Conservation (phyloP, 64 coral and sea anemone genomes). For the Trachythela sp. region DNA sequence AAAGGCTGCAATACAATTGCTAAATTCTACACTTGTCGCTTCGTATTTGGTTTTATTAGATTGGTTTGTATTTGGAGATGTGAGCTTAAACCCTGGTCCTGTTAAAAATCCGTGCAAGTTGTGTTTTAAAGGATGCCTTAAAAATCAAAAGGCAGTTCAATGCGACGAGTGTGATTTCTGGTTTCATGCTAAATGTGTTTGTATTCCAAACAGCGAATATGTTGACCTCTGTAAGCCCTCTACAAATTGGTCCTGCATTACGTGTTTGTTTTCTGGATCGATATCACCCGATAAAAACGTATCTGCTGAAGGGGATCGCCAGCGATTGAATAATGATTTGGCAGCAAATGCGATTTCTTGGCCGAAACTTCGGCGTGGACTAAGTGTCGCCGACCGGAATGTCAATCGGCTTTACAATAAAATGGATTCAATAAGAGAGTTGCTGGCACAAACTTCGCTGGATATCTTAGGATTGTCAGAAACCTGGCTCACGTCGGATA, state of each 20-base stretch:
- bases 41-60: no score
- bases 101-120: neutral
- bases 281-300: neutral
- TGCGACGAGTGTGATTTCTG: constrained; percentile 37
- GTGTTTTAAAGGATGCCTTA: constrained; percentile 36
- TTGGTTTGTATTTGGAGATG: no score
- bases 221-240: neutral
- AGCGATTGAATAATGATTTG: neutral
- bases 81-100: no score
- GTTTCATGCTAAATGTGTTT: constrained; percentile 40
- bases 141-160: constrained; percentile 47
- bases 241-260: constrained; percentile 31
- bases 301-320: neutral
- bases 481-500: constrained; percentile 23
- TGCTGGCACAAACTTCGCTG: neutral
- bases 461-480: constrained; percentile 34
- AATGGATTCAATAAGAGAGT: constrained; percentile 41
- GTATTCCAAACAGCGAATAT: constrained; percentile 29
- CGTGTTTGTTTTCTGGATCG: constrained; percentile 35
- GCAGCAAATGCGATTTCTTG: neutral
- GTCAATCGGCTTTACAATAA: constrained; percentile 30
- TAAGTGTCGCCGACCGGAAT: constrained; percentile 44
- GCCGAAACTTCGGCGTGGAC: neutral
- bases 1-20: no score
- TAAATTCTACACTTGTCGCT: no score